A percentile compares a stretch with the other conserved stretches of the same genome.
Evolutionary conservation across 1,140 invertebrate species (phyloP).

Genomic region (Drosophila kanapiae): DNA sequence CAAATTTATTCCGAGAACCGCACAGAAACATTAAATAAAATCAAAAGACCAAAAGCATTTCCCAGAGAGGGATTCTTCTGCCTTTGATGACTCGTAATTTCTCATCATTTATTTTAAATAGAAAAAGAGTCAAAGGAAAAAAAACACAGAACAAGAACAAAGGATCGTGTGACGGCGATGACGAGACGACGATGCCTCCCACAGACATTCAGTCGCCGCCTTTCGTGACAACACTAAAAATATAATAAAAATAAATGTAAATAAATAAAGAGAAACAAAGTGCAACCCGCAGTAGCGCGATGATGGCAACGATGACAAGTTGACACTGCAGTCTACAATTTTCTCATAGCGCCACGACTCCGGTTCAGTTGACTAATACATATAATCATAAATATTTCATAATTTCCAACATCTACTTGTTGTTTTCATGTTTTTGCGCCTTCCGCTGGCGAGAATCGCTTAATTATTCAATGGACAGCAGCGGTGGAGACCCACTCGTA

Average conservation of each 20-base stretch:
- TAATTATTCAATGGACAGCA: slow-evolving; percentile 65
- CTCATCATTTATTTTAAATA: slow-evolving; percentile 60
- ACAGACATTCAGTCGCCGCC: slow-evolving; percentile 63
- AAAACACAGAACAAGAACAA: slow-evolving; percentile 16
- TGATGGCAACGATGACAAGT: slow-evolving; percentile 25
- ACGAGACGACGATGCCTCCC: not conserved
- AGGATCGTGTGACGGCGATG: slow-evolving; percentile 13
- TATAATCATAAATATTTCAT: slow-evolving; percentile 76
- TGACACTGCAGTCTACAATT: slow-evolving; percentile 19
- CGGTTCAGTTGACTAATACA: slow-evolving; percentile 7
- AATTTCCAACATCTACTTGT: slow-evolving; percentile 34
- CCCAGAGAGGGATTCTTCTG: slow-evolving; percentile 5
- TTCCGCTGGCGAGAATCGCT: slow-evolving; percentile 54
- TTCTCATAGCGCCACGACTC: slow-evolving; percentile 29
- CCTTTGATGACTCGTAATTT: slow-evolving; percentile 63
- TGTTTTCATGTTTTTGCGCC: slow-evolving; percentile 14
- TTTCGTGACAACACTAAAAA: slow-evolving; percentile 40
- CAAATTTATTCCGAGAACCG: slow-evolving; percentile 57
- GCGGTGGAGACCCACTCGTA: not conserved
- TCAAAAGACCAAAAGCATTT: slow-evolving; percentile 28
- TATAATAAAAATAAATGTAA: slow-evolving; percentile 12
- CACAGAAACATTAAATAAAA: slow-evolving; percentile 14
- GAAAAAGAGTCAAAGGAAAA: slow-evolving; percentile 18
- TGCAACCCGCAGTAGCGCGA: slow-evolving; percentile 3
- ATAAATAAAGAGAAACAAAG: slow-evolving; percentile 22